Percentiles rank a stretch among this genome's conserved stretches.
phyloP scores from a whole-genome alignment of 2,888 invertebrate species.

The Noctuana brunneofusca region DNA sequence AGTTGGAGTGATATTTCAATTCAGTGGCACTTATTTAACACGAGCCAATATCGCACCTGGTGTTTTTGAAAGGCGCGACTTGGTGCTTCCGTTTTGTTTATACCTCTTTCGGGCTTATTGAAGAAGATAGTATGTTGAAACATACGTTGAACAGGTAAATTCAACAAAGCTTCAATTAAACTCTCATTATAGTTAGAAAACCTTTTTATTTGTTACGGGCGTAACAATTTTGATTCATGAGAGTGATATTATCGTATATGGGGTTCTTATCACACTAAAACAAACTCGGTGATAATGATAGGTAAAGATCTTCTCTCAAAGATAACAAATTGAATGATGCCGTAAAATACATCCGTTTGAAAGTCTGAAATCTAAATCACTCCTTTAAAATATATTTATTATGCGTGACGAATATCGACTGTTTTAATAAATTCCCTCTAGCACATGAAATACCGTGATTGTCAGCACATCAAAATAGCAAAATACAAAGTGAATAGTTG shows the following conservation, averaged over 20 bases:
- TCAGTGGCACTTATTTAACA: slow-evolving; percentile 55
- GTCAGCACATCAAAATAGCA: not conserved
- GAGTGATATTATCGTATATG: no score
- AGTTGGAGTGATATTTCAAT: slow-evolving; percentile 64
- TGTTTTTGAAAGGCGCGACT: slow-evolving; percentile 48
- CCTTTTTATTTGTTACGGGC: no score
- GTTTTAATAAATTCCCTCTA: not conserved
- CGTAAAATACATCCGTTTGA: not conserved
- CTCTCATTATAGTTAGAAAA: no score
- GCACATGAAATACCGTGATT: not conserved
- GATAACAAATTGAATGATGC: no score
- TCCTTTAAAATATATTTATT: not conserved
- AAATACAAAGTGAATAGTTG: not conserved
- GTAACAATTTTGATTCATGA: no score
- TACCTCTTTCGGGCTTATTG: not conserved
- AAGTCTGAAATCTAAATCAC: not conserved
- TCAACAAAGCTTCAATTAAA: no score
- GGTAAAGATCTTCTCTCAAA: no score
- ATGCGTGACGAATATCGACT: not conserved
- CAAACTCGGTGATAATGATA: no score
- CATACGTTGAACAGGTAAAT: no score
- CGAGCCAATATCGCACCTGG: slow-evolving; percentile 54
- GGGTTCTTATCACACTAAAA: no score
- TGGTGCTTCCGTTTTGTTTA: slow-evolving; percentile 37
- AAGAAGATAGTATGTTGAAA: not conserved